Base-by-base conservation (phyloP, 2,113 vertebrate species). In the Hystrix brachyura region DNA sequence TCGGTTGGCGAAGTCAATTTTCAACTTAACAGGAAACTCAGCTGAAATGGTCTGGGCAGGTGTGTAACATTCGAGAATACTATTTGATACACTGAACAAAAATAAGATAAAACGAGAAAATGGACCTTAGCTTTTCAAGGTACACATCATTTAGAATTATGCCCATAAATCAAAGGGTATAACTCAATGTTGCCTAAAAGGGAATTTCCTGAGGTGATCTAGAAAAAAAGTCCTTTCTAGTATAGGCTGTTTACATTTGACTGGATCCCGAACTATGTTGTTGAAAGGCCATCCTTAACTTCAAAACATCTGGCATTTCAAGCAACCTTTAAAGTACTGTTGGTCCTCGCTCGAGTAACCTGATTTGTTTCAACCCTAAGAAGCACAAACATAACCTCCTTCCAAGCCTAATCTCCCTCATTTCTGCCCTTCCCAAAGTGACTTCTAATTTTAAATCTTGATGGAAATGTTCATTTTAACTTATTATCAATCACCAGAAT, bases 21-120 rank as follows among this genome's bases (percentile, higher is more conserved):
- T 99, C 97, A 99, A 92, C 96, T 96, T 99, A 86, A 99, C 98
- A 0, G 81, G 98, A 76, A 99, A 99, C 48, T 98, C 97, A 57
- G 99, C 99, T 14, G 98, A 98, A 48, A 98, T 97, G 17, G 38
- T 88, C 79, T 99, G 98, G 15, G 99, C 97, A 0, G 99, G 99
- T 0, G 99, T 99, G 90, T 99, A 99, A 97, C 99, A 99, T 94
- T 99, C 99, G 81, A 99, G 97, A 97, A 96, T 67, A 64, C 85
- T 98, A 0, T 80, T 74, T 0, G 98, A 98, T 38, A 98, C 4
- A 43, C 99, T 99, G 94, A 67, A 96, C 79, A 80, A 51, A 7
- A 95, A 92, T 85, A 86, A 96, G 92, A 76, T 60, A 64, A 60
- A 94, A 59, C 79, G 51, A 96, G 76, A 89, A 84, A 95, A 67